Base-by-base conservation (phyloP, 2,797 vertebrate genomes). In the Megalops cyprinoides region DNA sequence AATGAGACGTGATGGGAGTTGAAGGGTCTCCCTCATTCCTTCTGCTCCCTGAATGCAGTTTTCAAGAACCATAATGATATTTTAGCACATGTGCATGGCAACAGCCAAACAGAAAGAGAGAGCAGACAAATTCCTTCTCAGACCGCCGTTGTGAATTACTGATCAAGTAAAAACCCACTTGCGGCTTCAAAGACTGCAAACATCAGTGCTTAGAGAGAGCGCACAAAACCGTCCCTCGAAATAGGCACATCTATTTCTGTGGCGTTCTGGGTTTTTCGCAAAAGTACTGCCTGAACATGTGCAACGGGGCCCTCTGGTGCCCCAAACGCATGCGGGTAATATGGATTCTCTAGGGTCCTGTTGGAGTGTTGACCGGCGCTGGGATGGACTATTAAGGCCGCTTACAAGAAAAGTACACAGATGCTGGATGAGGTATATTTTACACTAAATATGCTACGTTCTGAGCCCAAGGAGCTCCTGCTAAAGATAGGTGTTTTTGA, bases 71-170 rank as follows among this genome's bases (percentile, higher is more conserved):
- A 37, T 51, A 51, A 51, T 51, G 49, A 76, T 49, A 49, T 51
- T 49, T 76, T 49, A 76, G 49, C 74, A 49, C 4, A 4, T 48
- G 46, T 10, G 46, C 74, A 76, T 76, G 74, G 74, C 48, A 48
- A 76, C 18, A 20, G 55, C 4, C 4, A 56, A 3, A 56, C 3
- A 18, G 15, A n/a, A 15, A n/a, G 55, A n/a, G 55, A 56, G 55
- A 56, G 15, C 2, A 15, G 51, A 53, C 51, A 53, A 51, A 76
- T 76, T 76, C 75, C 48, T 76, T 51, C 18, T 39, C 31, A 76
- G 55, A 76, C 75, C 75, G 42, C 75, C 31, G 49, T 20, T 34
- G 75, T 53, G 51, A 76, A 76, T 76, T 76, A 76, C 75, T 76
- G 75, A 76, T 56, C 75, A 76, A 28, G 75, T 76, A 51, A 56